Percentiles rank a stretch among this genome's conserved stretches.
These are phyloP conservation scores for Latrodectus hesperus DNA, from an alignment of 2,888 invertebrate species.

Conservation along the genomic window DNA sequence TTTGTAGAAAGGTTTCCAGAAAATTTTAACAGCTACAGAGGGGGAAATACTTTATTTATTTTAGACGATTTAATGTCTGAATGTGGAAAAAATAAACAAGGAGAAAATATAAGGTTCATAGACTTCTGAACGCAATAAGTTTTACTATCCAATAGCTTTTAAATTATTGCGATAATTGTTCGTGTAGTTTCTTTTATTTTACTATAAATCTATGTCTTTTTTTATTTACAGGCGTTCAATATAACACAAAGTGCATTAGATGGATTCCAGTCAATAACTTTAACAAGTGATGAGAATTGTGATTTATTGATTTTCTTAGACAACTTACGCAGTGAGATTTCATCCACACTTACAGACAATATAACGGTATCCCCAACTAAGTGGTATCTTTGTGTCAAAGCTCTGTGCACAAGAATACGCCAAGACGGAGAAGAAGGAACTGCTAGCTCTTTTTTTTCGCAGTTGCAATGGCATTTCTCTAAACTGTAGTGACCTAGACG, in stretches of 20 bases:
- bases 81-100: slow-evolving; percentile 1
- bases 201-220: too few relatives aligned
- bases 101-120: too few relatives aligned
- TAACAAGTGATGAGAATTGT: too few relatives aligned
- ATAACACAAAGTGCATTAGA: too few relatives aligned
- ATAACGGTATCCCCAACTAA: background rate
- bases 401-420: background rate
- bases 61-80: slow-evolving; percentile 35
- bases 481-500: too few relatives aligned
- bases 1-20: slow-evolving; percentile 8
- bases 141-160: too few relatives aligned
- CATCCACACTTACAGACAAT: background rate
- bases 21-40: background rate
- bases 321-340: background rate
- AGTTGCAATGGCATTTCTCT: background rate
- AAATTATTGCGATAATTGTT: too few relatives aligned
- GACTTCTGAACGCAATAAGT: too few relatives aligned
- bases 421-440: background rate
- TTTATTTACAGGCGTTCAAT: too few relatives aligned
- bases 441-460: background rate
- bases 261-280: background rate
- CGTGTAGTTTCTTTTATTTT: too few relatives aligned
- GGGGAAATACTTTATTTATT: background rate
- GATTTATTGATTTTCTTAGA: background rate
- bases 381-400: background rate